These are phyloP conservation scores for Thecocarcelia acutangulata DNA, from an alignment of 2,888 invertebrate species.

Conservation along the genomic window DNA sequence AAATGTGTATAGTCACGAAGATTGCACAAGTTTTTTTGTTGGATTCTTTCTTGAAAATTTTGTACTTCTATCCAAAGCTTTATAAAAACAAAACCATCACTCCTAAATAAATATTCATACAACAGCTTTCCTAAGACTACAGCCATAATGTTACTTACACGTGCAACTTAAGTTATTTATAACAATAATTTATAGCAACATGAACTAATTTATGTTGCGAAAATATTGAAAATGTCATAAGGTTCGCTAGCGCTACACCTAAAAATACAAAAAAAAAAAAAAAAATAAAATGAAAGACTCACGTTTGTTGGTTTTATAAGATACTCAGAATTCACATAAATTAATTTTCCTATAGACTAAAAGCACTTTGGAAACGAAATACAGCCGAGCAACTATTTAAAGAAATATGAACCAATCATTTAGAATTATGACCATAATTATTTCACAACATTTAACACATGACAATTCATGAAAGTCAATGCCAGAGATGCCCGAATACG, in stretches of 20 bases:
- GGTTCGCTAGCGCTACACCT: constrained; percentile 24
- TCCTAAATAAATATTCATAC: constrained; percentile 19
- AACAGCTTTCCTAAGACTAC: constrained; percentile 2
- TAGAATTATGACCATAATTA: constrained; percentile 52
- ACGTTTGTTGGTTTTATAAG: neutral
- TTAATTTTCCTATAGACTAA: neutral
- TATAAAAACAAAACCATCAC: constrained; percentile 30
- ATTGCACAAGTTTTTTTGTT: constrained; percentile 38
- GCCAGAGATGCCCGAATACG: too few species aligned
- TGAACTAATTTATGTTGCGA: constrained; percentile 66
- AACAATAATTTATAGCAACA: constrained; percentile 64
- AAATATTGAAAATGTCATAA: constrained; percentile 67
- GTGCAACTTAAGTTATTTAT: constrained; percentile 50
- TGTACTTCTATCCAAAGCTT: constrained; percentile 3
- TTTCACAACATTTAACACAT: constrained; percentile 51
- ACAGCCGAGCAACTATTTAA: constrained; percentile 23
- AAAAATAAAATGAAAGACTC: neutral
- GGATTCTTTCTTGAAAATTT: constrained; percentile 9
- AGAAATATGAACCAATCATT: constrained; percentile 52
- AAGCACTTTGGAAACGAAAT: constrained; percentile 10
- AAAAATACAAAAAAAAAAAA: neutral
- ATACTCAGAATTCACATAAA: neutral
- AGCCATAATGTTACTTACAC: constrained; percentile 13
- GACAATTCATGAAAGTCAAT: constrained; percentile 18
- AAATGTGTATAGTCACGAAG: constrained; percentile 67